Percentiles rank a stretch among this genome's conserved stretches.
Evolutionary conservation across 2,888 invertebrate genomes (phyloP).

Genomic region (Drosophila fungiperda): DNA sequence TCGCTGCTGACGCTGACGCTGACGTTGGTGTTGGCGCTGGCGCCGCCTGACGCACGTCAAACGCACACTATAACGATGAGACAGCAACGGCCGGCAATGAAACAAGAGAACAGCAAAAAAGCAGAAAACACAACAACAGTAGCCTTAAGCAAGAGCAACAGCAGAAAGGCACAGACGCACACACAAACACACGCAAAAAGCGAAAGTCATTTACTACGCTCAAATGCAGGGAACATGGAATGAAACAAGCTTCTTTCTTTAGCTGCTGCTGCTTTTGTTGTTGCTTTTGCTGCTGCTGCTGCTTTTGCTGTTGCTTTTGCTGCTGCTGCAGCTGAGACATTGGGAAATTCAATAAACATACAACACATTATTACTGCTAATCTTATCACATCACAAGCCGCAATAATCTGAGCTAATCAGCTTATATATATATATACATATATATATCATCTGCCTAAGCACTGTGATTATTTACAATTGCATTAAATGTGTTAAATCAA

Average conservation of each 20-base stretch:
- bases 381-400: conserved; percentile 47
- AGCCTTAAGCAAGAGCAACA: conserved; percentile 12
- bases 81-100: conserved; percentile 23
- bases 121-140: not conserved
- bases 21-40: not conserved
- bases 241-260: conserved; percentile 28
- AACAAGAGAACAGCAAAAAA: conserved; percentile 17
- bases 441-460: not conserved
- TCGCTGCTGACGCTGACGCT: conserved; percentile 8
- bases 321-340: not conserved
- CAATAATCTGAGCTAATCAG: conserved; percentile 42
- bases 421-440: not conserved
- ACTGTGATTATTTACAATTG: conserved; percentile 44
- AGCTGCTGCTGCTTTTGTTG: not conserved
- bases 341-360: conserved; percentile 1
- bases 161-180: conserved; percentile 19
- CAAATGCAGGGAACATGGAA: conserved; percentile 17
- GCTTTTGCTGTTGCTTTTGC: not conserved
- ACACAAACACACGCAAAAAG: conserved; percentile 38
- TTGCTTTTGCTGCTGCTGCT: not conserved
- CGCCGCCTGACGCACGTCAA: conserved; percentile 40
- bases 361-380: conserved; percentile 17
- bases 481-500: conserved; percentile 62
- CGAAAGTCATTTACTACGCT: conserved; percentile 52
- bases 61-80: conserved; percentile 3